Percentiles rank a stretch among this genome's conserved stretches.
Conservation (phyloP, 2,113 vertebrate genomes). For the Heptranchias perlo region DNA sequence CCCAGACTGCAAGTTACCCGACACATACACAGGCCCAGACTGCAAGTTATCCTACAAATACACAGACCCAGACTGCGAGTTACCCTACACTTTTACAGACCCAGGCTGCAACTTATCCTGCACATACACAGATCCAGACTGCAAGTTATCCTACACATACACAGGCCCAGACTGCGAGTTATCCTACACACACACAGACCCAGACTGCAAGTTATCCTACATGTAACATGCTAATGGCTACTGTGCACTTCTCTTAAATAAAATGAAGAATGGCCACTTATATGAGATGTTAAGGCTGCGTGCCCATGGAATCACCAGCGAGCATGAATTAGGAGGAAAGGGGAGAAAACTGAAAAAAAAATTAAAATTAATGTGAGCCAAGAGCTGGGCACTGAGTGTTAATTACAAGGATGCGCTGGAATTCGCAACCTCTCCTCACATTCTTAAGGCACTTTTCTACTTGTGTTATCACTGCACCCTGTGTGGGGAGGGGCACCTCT, state of each 20-base stretch:
- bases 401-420: background rate
- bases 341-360: background rate
- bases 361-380: background rate
- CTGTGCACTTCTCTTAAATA: background rate
- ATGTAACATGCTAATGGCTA: background rate
- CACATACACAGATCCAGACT: no score
- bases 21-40: background rate
- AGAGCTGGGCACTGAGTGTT: background rate
- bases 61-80: background rate
- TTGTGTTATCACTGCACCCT: background rate
- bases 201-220: background rate
- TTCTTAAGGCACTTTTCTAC: background rate
- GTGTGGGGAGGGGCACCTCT: background rate
- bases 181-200: background rate
- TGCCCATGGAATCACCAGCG: background rate
- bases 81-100: background rate
- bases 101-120: background rate
- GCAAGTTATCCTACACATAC: no score
- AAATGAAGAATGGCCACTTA: background rate
- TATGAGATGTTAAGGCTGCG: background rate
- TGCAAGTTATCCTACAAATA: background rate
- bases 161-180: background rate
- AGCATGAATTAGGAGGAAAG: background rate
- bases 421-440: background rate
- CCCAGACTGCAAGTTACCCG: no score